Base-by-base conservation (phyloP, 2,888 invertebrate species). In the Zele albiditarsus region DNA sequence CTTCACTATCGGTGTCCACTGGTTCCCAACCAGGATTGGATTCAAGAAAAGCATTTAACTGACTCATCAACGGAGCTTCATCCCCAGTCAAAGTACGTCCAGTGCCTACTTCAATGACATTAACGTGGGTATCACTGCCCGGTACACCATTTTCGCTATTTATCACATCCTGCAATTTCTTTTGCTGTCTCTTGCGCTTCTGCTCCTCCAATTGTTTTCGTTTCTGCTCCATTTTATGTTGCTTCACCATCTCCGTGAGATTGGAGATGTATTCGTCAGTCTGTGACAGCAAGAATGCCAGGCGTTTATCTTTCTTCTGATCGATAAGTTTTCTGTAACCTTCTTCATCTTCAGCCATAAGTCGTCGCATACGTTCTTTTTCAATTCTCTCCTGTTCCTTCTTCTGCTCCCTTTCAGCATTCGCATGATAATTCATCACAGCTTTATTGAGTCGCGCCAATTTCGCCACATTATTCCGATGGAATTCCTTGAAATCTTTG, bases 291-390 rank as follows among this genome's bases (percentile, higher is more conserved):
- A 99, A 92, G 93, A 98, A 99, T 66, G 99, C 99, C 86, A 99
- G 91, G 73, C 99, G 95, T 90, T 98, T 98, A 91, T 99, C 99
- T 93, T 99, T 99, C 94, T 99, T 99, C 90, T 99, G 98, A 93
- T 99, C 99, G 86, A 99, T 99, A 69, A 99, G 94, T 89, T 99
- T 99, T 80, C 99, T 93, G 91, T 99, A 99, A 77, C 99, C 63
- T 89, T 99, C 99, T 91, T 99, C 99, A 90, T 99, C 99, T 90
- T 99, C 99, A 53, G 98, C 98, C 99, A 99, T 99, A 82, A 99
- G 92, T 83, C 98, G 95, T 80, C 98, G 92, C 98, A 99, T 98
- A 93, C 99, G 96, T 90, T 99, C 98, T 88, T 99, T 99, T 89
- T 99, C 99, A 77, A 99, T 98, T 69, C 98, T 93, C 89, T 99